These are phyloP conservation scores for Drosophila paracracens DNA, from an alignment of 2,888 invertebrate genomes.

Conservation along the genomic window DNA sequence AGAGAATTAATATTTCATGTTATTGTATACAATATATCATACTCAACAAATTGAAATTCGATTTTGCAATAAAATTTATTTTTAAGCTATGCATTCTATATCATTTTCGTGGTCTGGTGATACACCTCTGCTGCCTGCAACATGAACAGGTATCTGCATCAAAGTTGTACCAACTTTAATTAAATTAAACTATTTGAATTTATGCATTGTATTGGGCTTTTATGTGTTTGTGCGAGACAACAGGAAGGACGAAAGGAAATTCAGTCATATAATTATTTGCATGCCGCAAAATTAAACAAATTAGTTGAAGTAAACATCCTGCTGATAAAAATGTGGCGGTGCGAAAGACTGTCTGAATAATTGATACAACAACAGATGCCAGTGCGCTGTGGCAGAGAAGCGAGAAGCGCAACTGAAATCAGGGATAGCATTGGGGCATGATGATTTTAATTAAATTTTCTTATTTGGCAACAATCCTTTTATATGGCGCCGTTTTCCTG, in stretches of 20 bases:
- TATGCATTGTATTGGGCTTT: neutral
- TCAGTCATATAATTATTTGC: constrained; percentile 66
- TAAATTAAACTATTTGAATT: constrained; percentile 2
- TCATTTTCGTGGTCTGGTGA: neutral
- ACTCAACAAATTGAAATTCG: neutral
- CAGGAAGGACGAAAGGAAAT: constrained; percentile 45
- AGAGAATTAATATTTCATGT: neutral
- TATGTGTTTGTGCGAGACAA: constrained; percentile 3
- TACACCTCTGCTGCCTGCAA: neutral
- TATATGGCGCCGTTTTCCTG: constrained; percentile 65
- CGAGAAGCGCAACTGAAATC: constrained; percentile 4
- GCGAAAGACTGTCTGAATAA: constrained; percentile 54
- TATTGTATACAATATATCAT: neutral
- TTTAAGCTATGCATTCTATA: neutral
- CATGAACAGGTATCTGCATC: too few relatives aligned
- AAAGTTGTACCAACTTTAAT: constrained; percentile 3
- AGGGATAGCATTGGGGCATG: constrained; percentile 21
- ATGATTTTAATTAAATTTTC: constrained; percentile 77
- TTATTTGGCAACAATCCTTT: constrained; percentile 75
- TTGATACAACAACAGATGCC: constrained; percentile 31
- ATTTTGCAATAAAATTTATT: neutral
- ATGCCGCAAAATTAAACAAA: constrained; percentile 63
- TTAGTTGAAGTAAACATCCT: constrained; percentile 78
- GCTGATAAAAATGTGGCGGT: constrained; percentile 58
- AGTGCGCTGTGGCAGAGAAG: neutral